Percentiles rank a stretch among this genome's conserved stretches.
Evolutionary conservation across 2,888 invertebrate genomes (phyloP).

Genomic region (Cryptophagus acutangulus): DNA sequence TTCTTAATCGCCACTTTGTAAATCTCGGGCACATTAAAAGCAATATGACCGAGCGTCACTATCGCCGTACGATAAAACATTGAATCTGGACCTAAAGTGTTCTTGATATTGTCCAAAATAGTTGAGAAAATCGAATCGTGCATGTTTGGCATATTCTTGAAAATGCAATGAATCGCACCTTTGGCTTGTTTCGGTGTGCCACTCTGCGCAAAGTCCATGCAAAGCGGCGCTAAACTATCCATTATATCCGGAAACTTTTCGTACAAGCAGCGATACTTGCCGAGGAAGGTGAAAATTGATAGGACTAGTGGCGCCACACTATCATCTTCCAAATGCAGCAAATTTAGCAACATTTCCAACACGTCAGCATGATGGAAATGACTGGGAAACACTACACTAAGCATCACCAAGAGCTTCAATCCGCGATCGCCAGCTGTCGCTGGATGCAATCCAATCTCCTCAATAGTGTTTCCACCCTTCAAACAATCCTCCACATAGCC

Average conservation of each 20-base stretch:
- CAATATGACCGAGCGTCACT: conserved; percentile 91
- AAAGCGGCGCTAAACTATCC: conserved; percentile 75
- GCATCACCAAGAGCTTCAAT: conserved; percentile 78
- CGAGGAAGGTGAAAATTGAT: conserved; percentile 79
- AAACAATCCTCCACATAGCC: conserved; percentile 65
- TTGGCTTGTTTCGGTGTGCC: conserved; percentile 96
- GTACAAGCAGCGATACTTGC: conserved; percentile 77
- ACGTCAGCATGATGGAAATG: conserved; percentile 87
- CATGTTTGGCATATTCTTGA: conserved; percentile 69
- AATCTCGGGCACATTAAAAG: conserved; percentile 83
- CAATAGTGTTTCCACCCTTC: conserved; percentile 62
- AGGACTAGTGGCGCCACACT: conserved; percentile 75
- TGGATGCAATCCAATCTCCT: conserved; percentile 74
- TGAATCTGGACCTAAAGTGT: conserved; percentile 68
- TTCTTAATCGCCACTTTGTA: conserved; percentile 89
- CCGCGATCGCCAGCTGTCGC: conserved; percentile 85
- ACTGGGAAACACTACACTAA: conserved; percentile 88
- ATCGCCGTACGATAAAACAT: conserved; percentile 88
- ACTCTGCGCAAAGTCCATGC: conserved; percentile 81
- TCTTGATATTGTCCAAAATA: conserved; percentile 74
- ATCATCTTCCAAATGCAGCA: conserved; percentile 78
- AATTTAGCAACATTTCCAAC: conserved; percentile 66
- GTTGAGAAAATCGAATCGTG: conserved; percentile 76
- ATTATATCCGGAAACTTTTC: conserved; percentile 72
- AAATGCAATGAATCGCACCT: conserved; percentile 90